phyloP scores from a whole-genome alignment of 2,888 invertebrate genomes.

The Melinaea menophilus region DNA sequence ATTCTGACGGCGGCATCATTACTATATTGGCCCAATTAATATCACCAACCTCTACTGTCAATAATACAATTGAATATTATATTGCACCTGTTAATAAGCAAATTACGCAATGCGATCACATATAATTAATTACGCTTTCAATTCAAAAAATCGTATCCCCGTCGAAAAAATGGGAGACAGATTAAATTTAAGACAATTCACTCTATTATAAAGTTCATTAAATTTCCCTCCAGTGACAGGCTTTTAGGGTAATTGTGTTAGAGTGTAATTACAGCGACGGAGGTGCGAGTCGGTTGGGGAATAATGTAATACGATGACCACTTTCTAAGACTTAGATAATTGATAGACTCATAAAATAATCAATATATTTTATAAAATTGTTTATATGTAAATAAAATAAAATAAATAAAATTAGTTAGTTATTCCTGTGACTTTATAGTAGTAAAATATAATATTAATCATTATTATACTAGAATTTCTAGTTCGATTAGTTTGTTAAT shows the following conservation, averaged over 20 bases:
- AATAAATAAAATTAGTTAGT: no score
- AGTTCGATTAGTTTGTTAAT: no score
- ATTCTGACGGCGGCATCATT: no score
- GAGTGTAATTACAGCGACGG: conserved; percentile 60
- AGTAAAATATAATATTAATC: no score
- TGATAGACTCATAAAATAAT: neutral
- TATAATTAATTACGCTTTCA: neutral
- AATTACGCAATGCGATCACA: no score
- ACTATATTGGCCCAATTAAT: no score
- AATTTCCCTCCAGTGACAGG: conserved; percentile 69
- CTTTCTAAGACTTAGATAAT: conserved; percentile 16
- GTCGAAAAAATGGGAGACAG: conserved; percentile 39
- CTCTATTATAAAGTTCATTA: conserved; percentile 71
- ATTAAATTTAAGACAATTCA: conserved; percentile 63
- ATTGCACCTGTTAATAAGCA: no score
- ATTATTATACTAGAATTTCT: no score
- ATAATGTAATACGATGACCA: conserved; percentile 34
- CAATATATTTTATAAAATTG: neutral
- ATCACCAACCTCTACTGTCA: no score
- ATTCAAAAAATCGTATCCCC: conserved; percentile 11
- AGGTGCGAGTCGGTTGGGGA: conserved; percentile 34
- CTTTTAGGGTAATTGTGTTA: conserved; percentile 74
- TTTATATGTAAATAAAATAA: neutral
- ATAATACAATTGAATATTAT: no score
- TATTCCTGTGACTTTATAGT: no score